These are phyloP conservation scores for Trachops cirrhosus DNA, from an alignment of 2,797 vertebrate species.

Conservation along the genomic window DNA sequence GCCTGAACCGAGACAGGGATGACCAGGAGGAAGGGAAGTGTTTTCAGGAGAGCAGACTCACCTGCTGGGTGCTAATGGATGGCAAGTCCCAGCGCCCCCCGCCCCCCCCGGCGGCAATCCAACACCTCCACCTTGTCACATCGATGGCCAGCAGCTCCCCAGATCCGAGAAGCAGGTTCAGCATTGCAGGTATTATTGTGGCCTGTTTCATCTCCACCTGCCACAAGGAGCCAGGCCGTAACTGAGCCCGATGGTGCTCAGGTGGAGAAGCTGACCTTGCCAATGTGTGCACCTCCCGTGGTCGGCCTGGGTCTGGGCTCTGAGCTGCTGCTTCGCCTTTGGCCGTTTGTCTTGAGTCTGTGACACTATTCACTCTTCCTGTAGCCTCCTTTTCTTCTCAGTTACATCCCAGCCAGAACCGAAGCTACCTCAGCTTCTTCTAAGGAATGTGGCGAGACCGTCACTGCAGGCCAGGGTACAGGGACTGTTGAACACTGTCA, in stretches of 20 bases:
- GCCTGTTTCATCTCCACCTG: background rate
- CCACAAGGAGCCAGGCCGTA: background rate
- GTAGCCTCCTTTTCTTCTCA: background rate
- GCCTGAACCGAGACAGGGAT: too few relatives aligned
- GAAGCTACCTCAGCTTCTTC: background rate
- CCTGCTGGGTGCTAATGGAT: too few relatives aligned
- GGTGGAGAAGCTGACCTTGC: background rate
- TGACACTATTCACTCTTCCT: background rate
- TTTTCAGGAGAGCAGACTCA: background rate
- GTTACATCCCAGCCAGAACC: background rate
- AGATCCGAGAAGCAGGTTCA: background rate
- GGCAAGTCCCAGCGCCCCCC: too few relatives aligned
- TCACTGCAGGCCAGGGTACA: background rate
- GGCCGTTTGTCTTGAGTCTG: background rate
- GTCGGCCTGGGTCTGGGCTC: background rate
- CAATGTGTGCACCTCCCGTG: fast-evolving
- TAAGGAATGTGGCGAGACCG: background rate
- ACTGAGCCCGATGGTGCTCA: background rate
- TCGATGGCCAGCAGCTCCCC: background rate
- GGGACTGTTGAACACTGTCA: background rate
- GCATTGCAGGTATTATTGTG: background rate
- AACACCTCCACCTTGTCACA: background rate
- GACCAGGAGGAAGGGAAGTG: background rate
- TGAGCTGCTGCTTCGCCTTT: background rate
- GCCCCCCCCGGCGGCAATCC: background rate